Percentiles rank a stretch among this genome's conserved stretches.
Conservation (phyloP, 2,113 vertebrate species). For the Dasyurus viverrinus region DNA sequence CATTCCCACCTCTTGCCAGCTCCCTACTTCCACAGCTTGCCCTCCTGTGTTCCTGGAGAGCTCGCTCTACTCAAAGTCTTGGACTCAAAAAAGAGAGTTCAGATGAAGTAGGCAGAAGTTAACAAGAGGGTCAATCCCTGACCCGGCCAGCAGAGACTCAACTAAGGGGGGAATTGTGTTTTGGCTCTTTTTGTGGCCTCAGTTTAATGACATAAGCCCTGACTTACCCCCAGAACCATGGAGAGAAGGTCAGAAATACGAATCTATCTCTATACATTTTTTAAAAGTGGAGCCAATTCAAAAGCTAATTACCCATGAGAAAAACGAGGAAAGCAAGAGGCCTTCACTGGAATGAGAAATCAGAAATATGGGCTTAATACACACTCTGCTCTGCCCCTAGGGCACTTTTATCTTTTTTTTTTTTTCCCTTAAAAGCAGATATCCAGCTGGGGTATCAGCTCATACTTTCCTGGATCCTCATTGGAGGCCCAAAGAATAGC, state of each 20-base stretch:
- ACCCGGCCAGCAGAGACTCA: conserved; percentile 21
- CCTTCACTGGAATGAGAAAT: neutral
- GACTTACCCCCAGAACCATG: conserved; percentile 24
- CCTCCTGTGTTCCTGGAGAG: too few species aligned
- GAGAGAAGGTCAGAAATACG: conserved; percentile 44
- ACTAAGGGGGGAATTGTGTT: conserved; percentile 41
- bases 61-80: neutral
- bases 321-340: conserved; percentile 20
- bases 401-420: neutral
- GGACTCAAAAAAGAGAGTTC: neutral
- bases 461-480: neutral
- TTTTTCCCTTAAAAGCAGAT: neutral
- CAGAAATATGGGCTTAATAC: neutral
- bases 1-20: too few species aligned
- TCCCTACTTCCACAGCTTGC: neutral
- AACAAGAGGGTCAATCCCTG: conserved; percentile 40
- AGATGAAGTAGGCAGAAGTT: conserved; percentile 29
- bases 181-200: conserved; percentile 51
- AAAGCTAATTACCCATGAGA: conserved; percentile 33
- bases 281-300: neutral
- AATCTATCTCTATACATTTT: conserved; percentile 43
- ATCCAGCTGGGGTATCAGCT: neutral
- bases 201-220: conserved; percentile 18
- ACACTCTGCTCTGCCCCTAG: neutral
- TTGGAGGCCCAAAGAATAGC: neutral